phyloP scores from a whole-genome alignment of 2,113 vertebrate genomes.

The Tapirus terrestris region DNA sequence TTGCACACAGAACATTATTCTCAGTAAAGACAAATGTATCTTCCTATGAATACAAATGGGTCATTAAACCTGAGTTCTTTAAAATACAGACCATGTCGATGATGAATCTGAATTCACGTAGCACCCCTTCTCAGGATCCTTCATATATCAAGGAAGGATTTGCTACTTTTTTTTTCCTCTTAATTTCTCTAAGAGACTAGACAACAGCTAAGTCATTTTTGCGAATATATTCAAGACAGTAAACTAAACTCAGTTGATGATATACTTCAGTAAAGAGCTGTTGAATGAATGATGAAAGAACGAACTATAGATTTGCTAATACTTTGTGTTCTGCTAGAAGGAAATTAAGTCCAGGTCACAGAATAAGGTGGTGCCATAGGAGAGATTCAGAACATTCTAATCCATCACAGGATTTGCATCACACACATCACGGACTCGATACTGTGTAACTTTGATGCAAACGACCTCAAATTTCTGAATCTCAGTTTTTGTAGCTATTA shows the following conservation, averaged over 20 bases:
- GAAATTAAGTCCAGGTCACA: neutral
- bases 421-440: neutral
- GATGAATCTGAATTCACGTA: neutral
- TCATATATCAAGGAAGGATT: neutral
- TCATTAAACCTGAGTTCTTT: neutral
- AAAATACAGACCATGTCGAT: neutral
- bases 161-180: neutral
- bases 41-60: neutral
- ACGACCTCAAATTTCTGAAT: neutral
- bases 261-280: neutral
- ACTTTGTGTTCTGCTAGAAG: neutral
- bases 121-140: neutral
- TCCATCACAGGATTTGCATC: neutral
- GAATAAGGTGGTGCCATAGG: neutral
- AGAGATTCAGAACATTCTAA: neutral
- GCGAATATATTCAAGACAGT: neutral
- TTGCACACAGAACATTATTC: neutral
- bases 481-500: neutral
- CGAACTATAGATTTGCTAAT: neutral
- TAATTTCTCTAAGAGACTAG: neutral
- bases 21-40: conserved; percentile 4
- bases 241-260: neutral
- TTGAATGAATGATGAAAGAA: neutral
- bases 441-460: neutral
- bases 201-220: neutral